These are phyloP conservation scores for Vimba vimba DNA, from an alignment of 2,113 vertebrate species.

Conservation along the genomic window DNA sequence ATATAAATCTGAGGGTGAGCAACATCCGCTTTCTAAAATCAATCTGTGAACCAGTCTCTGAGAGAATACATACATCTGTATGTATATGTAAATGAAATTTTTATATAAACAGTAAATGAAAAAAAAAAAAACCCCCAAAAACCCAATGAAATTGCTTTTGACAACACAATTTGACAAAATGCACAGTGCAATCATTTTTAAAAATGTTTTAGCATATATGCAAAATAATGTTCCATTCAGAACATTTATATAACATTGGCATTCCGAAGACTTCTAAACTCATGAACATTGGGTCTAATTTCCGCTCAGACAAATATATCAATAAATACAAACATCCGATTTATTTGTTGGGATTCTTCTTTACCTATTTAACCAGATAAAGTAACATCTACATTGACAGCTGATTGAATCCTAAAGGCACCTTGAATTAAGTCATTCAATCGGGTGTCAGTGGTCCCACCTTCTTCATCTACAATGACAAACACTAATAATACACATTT, in stretches of 20 bases:
- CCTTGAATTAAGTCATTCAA: conserved; percentile 51
- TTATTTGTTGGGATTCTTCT: neutral
- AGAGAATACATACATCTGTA: neutral
- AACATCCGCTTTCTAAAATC: neutral
- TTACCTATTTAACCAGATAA: neutral
- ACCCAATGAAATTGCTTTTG: neutral
- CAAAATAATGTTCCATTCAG: neutral
- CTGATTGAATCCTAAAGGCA: conserved; percentile 58
- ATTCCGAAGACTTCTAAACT: neutral
- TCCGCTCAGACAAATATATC: neutral
- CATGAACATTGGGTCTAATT: neutral
- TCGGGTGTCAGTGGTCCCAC: neutral
- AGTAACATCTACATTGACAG: conserved; percentile 20
- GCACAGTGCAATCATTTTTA: neutral
- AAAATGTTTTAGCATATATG: neutral
- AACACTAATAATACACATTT: neutral
- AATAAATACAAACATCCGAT: conserved; percentile 2
- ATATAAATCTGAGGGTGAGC: neutral
- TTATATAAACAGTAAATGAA: conserved; percentile 6
- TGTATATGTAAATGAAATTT: neutral
- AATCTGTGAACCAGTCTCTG: neutral
- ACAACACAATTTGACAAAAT: conserved; percentile 23
- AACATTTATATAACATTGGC: neutral
- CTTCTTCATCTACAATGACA: neutral
- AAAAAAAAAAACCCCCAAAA: neutral